phyloP scores from a whole-genome alignment of 2,797 vertebrate genomes.

The Mastacembelus armatus region DNA sequence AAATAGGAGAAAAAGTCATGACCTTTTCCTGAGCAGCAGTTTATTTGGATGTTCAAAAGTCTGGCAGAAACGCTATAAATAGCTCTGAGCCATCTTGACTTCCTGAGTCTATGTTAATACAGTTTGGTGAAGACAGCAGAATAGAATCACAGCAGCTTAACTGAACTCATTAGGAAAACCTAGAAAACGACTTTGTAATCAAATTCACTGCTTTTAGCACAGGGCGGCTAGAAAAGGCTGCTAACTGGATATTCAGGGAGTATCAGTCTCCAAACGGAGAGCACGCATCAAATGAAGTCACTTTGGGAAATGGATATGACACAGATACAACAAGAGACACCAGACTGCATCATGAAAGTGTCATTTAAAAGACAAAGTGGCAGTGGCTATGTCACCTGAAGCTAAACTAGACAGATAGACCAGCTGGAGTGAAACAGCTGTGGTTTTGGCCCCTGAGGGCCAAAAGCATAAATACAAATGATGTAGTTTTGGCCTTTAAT shows the following conservation, averaged over 20 bases:
- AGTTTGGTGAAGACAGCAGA: constrained; percentile 73
- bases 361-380: too few relatives aligned
- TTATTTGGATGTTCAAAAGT: constrained; percentile 26
- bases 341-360: constrained; percentile 45
- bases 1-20: not conserved
- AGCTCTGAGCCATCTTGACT: constrained; percentile 56
- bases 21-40: not conserved
- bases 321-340: constrained; percentile 49
- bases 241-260: constrained; percentile 74
- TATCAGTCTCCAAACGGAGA: constrained; percentile 57
- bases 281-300: constrained; percentile 81
- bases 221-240: constrained; percentile 65
- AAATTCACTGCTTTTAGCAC: constrained; percentile 81
- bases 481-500: constrained; percentile 60
- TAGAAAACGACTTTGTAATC: constrained; percentile 81
- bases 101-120: constrained; percentile 69
- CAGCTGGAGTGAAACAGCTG: constrained; percentile 27
- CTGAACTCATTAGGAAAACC: constrained; percentile 80
- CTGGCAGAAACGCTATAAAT: constrained; percentile 48
- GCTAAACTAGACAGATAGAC: too few relatives aligned
- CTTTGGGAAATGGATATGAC: constrained; percentile 74
- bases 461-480: constrained; percentile 57
- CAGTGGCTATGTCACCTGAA: too few relatives aligned
- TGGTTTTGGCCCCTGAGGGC: constrained; percentile 61
- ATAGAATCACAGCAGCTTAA: constrained; percentile 71